phyloP scores from a whole-genome alignment of 1,140 invertebrate genomes.

The Heliconius congener region DNA sequence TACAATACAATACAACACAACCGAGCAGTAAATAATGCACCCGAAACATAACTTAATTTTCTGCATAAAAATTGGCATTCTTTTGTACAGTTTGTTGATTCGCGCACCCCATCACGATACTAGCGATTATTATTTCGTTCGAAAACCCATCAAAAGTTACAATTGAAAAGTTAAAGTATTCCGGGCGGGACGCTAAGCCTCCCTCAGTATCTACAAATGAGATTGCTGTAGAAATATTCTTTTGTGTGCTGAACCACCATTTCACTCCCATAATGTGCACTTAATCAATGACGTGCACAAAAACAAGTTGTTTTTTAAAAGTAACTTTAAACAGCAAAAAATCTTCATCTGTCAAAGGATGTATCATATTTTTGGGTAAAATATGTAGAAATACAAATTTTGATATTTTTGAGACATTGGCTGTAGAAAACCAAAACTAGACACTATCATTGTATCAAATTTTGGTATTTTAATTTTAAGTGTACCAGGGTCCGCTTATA shows the following conservation, averaged over 20 bases:
- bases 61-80: constrained; percentile 77
- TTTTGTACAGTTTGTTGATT: constrained; percentile 74
- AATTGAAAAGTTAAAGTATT: constrained; percentile 82
- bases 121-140: constrained; percentile 79
- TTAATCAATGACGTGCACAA: constrained; percentile 52
- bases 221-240: constrained; percentile 74
- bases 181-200: constrained; percentile 67
- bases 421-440: too few species aligned
- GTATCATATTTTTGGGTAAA: not conserved
- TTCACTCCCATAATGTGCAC: constrained; percentile 46
- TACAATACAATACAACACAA: constrained; percentile 24
- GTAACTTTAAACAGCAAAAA: not conserved
- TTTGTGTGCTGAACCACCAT: constrained; percentile 61
- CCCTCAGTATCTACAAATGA: constrained; percentile 74
- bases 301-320: not conserved
- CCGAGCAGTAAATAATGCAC: constrained; percentile 65
- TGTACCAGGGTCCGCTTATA: too few species aligned
- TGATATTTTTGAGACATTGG: too few species aligned
- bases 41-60: constrained; percentile 72
- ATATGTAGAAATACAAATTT: too few species aligned
- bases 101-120: constrained; percentile 70
- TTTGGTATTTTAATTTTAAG: too few species aligned
- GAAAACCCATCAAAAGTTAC: constrained; percentile 81
- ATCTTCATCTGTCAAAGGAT: not conserved
- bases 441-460: too few species aligned